Evolutionary conservation across 1,140 invertebrate genomes (phyloP).

Genomic region (Drosophila ambigua): DNA sequence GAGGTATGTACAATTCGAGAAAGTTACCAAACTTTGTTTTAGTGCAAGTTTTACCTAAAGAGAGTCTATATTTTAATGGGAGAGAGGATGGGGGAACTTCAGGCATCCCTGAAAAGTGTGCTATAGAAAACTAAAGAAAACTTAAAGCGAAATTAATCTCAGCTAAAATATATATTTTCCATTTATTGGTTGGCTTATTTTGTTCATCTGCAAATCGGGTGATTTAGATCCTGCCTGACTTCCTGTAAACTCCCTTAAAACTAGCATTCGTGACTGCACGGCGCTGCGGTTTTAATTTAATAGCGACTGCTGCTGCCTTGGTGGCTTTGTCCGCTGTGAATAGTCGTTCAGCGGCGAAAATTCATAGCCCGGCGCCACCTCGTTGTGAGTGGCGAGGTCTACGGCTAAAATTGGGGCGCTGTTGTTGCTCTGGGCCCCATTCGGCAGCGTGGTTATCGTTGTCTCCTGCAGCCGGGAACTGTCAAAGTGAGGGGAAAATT

Average conservation of each 20-base stretch:
- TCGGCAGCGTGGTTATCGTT: slow-evolving; percentile 72
- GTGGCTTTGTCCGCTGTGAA: slow-evolving; percentile 38
- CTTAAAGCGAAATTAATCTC: not conserved
- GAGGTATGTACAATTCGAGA: slow-evolving; percentile 21
- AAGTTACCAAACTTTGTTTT: slow-evolving; percentile 33
- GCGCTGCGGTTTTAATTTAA: slow-evolving; percentile 43
- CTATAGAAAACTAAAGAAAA: not conserved
- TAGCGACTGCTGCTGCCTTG: slow-evolving; percentile 61
- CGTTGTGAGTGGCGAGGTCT: slow-evolving; percentile 36
- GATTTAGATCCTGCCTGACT: slow-evolving; percentile 16
- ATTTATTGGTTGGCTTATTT: not conserved
- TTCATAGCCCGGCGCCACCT: slow-evolving; percentile 44
- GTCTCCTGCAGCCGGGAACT: slow-evolving; percentile 78
- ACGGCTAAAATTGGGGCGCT: slow-evolving; percentile 36
- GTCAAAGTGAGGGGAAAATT: slow-evolving; percentile 1
- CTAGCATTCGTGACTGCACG: not conserved
- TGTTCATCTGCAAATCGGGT: not conserved
- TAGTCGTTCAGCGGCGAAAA: slow-evolving; percentile 53
- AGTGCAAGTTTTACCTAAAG: not conserved
- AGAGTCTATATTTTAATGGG: too few relatives aligned
- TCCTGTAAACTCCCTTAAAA: slow-evolving; percentile 68
- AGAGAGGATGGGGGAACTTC: too few relatives aligned
- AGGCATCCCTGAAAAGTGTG: not conserved
- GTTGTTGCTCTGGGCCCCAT: slow-evolving; percentile 58
- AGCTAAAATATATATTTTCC: not conserved